Conservation (phyloP, 2,888 invertebrate species). For the Meteorus colon region DNA sequence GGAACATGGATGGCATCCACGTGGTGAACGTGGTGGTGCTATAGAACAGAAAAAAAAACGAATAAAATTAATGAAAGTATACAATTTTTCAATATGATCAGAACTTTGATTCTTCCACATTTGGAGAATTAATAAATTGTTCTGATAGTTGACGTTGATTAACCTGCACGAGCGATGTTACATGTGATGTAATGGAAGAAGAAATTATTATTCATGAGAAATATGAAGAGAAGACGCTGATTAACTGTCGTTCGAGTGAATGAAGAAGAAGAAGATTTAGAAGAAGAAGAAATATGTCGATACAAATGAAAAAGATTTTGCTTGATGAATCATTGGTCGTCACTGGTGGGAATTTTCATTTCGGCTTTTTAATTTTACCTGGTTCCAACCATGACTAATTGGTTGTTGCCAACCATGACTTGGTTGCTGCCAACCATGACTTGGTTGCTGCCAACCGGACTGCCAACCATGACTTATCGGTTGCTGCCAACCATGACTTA, state of each 20-base stretch:
- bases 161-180: slow-evolving; percentile 22
- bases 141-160: slow-evolving; percentile 23
- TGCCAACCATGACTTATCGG: slow-evolving; percentile 29
- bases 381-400: slow-evolving; percentile 38
- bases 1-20: slow-evolving; percentile 64
- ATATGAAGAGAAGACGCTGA: background rate
- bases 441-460: slow-evolving; percentile 36
- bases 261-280: background rate
- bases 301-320: background rate
- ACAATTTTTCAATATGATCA: background rate
- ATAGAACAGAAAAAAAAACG: slow-evolving; percentile 29
- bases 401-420: slow-evolving; percentile 34
- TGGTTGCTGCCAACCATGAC: slow-evolving; percentile 36
- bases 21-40: slow-evolving; percentile 55
- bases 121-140: slow-evolving; percentile 1
- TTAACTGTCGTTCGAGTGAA: background rate
- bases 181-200: slow-evolving; percentile 13
- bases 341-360: background rate
- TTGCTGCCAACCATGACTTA: slow-evolving; percentile 38
- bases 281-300: slow-evolving; percentile 1
- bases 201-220: background rate
- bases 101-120: background rate
- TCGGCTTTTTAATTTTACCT: slow-evolving; percentile 24
- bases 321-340: slow-evolving; percentile 2
- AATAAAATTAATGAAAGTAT: slow-evolving; percentile 13